Base-by-base conservation (phyloP, 2,113 vertebrate genomes). In the Cepphus grylle region DNA sequence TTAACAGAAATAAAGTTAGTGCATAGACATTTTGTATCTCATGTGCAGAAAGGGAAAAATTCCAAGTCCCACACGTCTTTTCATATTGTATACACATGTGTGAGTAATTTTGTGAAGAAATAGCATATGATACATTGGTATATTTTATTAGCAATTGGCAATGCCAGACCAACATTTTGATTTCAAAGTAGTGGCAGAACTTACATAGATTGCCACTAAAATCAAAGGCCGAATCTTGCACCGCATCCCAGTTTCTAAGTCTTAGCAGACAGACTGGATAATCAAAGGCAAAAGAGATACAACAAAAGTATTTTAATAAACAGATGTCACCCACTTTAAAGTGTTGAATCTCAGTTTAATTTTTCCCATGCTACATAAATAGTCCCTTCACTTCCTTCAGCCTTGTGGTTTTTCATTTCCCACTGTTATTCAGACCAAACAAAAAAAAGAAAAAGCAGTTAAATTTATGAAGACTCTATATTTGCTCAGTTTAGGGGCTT, bases 341-440 rank as follows among this genome's bases (percentile, higher is more conserved):
- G 87, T 88, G 43, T 47, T 90, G 85, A 93, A 90, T 94, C 81
- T 85, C 74, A 83, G 86, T 96, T 93, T 95, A 88, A 78, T 88
- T 96, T 96, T 97, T 96, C 96, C 93, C 91, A 95, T 94, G 91
- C 84, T 95, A 82, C 45, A 49, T 93, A 88, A 95, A 95, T 81
- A 89, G 77, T 72, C 71, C 47, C 47, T 73, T 96, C 74, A 43
- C 88, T 97, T 96, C 95, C 97, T 95, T 92, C 94, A 95, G 73
- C 74, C n/a, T 65, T 94, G 76, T 63, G 88, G 77, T 92, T 96
- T 93, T 93, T 91, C 63, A 63, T 95, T 93, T 95, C 95, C 92
- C 45, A 3, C 81, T 93, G 92, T 87, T 92, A 81, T n/a, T 93
- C 63, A 66, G 86, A 82, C 63, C 63, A 78, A 95, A 69, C 19